A percentile compares a stretch with the other conserved stretches of the same genome.
phyloP scores from a whole-genome alignment of 1,140 invertebrate genomes.

The Choristoneura fumiferana region DNA sequence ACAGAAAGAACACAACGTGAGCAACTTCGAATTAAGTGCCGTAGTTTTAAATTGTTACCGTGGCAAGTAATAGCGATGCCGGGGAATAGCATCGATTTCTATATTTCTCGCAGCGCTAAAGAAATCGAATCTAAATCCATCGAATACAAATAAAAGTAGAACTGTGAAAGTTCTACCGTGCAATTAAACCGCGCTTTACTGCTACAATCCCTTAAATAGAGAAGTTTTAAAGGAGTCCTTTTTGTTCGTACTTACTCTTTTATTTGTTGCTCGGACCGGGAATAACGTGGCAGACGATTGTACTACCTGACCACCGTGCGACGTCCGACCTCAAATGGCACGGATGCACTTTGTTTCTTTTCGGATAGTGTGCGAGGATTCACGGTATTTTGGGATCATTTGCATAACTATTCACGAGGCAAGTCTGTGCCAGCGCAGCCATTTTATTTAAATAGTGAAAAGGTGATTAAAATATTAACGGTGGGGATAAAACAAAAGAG shows the following conservation, averaged over 20 bases:
- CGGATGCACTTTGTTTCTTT: slow-evolving; percentile 16
- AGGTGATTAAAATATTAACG: too few species aligned
- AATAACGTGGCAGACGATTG: slow-evolving; percentile 60
- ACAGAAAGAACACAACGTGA: slow-evolving; percentile 35
- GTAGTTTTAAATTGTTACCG: slow-evolving; percentile 40
- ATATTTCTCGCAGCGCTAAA: slow-evolving; percentile 41
- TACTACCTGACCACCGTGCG: slow-evolving; percentile 37
- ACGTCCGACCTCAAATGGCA: slow-evolving; percentile 16
- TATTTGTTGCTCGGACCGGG: slow-evolving; percentile 58
- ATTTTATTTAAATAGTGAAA: slow-evolving; percentile 13
- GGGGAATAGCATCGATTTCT: slow-evolving; percentile 38
- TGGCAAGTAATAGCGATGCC: slow-evolving; percentile 32
- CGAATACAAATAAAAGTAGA: slow-evolving; percentile 57
- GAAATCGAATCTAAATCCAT: slow-evolving; percentile 56
- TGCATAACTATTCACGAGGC: slow-evolving; percentile 2
- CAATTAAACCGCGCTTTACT: slow-evolving; percentile 73
- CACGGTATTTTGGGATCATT: slow-evolving; percentile 15
- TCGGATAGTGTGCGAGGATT: not conserved
- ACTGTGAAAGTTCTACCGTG: slow-evolving; percentile 58
- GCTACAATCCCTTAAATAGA: slow-evolving; percentile 70
- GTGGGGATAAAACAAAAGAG: too few species aligned
- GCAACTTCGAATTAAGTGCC: slow-evolving; percentile 43
- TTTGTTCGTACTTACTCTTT: slow-evolving; percentile 59
- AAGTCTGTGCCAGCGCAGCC: not conserved
- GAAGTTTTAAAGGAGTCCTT: slow-evolving; percentile 66